Percentiles rank a stretch among this genome's conserved stretches.
phyloP scores from a whole-genome alignment of 2,888 invertebrate genomes.

The Pomacea canaliculata region DNA sequence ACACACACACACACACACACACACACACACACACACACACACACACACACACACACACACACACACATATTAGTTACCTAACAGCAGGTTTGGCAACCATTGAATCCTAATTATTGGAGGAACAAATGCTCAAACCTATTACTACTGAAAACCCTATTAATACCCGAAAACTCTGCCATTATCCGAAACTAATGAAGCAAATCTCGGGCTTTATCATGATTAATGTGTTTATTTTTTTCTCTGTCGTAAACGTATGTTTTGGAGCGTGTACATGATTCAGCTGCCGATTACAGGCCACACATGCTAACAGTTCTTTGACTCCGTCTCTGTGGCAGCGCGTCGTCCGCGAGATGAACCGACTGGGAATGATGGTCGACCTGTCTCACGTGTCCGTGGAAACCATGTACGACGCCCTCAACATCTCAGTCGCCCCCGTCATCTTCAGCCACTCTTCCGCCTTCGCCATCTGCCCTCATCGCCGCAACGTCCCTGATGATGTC shows the following conservation, averaged over 20 bases:
- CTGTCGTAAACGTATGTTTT: too few species aligned
- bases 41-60: not conserved
- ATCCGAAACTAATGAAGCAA: too few species aligned
- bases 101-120: too few species aligned
- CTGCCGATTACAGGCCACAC: too few species aligned
- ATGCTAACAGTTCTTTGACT: too few species aligned
- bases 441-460: slow-evolving; percentile 93
- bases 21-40: not conserved
- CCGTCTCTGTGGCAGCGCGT: slow-evolving; percentile 72
- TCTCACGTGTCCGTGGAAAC: slow-evolving; percentile 80
- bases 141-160: too few species aligned
- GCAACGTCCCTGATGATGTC: slow-evolving; percentile 91
- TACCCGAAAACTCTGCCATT: too few species aligned
- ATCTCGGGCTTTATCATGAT: not conserved
- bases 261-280: too few species aligned
- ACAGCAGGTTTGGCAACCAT: not conserved
- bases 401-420: slow-evolving; percentile 85
- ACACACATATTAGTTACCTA: not conserved
- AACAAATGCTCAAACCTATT: too few species aligned
- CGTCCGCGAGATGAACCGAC: slow-evolving; percentile 88
- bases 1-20: not conserved
- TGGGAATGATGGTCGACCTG: slow-evolving; percentile 87
- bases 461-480: slow-evolving; percentile 86
- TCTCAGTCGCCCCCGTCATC: slow-evolving; percentile 88
- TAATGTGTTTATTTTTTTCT: too few species aligned